Conservation (phyloP, 2,888 invertebrate genomes). For the Mythimna ferrago region DNA sequence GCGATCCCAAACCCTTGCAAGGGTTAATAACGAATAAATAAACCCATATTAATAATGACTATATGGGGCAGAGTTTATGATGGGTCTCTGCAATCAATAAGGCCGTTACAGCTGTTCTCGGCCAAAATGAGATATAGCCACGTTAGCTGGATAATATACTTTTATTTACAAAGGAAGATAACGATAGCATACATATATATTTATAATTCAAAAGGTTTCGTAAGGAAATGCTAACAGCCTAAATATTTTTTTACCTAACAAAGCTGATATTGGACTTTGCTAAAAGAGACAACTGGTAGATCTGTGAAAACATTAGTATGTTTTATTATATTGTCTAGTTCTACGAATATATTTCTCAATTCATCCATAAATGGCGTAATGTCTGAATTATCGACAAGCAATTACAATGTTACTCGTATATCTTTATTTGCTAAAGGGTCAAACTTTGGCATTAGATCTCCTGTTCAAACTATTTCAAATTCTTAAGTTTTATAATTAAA, state of each 20-base stretch:
- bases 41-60: slow-evolving; percentile 29
- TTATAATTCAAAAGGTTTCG: too few relatives aligned
- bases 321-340: not conserved
- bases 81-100: slow-evolving; percentile 15
- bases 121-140: not conserved
- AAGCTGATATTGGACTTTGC: too few relatives aligned
- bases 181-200: too few relatives aligned
- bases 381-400: not conserved
- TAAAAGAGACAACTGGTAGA: too few relatives aligned
- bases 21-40: slow-evolving; percentile 39
- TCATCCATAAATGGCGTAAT: not conserved
- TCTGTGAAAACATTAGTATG: not conserved
- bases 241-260: too few relatives aligned
- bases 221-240: too few relatives aligned
- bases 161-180: not conserved
- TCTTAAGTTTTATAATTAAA: too few relatives aligned
- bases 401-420: not conserved
- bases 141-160: not conserved
- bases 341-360: not conserved
- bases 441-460: too few relatives aligned
- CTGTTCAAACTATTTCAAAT: too few relatives aligned
- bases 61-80: slow-evolving; percentile 23
- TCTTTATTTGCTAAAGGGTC: too few relatives aligned
- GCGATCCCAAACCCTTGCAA: slow-evolving; percentile 9
- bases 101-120: slow-evolving; percentile 8